These are phyloP conservation scores for Catocala nupta DNA, from an alignment of 2,888 invertebrate species.

Conservation along the genomic window DNA sequence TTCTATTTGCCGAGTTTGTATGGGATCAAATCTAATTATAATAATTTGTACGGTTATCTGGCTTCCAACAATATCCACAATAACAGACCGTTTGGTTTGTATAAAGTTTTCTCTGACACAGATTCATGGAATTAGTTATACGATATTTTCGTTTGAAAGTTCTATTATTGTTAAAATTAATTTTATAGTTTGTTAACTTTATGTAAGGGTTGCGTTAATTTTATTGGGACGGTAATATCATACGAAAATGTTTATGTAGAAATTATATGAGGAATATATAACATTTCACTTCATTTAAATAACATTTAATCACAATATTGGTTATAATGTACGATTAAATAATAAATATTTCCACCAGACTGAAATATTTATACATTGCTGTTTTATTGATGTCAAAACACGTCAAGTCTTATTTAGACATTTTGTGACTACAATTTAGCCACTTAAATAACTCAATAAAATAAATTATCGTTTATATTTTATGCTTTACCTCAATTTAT, in stretches of 20 bases:
- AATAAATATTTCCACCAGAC: too few relatives aligned
- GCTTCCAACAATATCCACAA: constrained; percentile 90
- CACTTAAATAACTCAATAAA: too few relatives aligned
- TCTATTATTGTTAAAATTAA: constrained; percentile 21
- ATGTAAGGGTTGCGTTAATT: constrained; percentile 9
- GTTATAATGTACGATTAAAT: too few relatives aligned
- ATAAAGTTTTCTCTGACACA: constrained; percentile 85
- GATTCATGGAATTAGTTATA: constrained; percentile 62
- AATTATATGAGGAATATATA: not conserved
- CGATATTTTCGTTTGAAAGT: constrained; percentile 18
- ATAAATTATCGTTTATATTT: too few relatives aligned
- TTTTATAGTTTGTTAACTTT: constrained; percentile 15
- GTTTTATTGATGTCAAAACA: too few relatives aligned
- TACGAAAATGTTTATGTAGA: constrained; percentile 5
- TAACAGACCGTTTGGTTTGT: constrained; percentile 89
- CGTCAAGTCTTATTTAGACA: too few relatives aligned
- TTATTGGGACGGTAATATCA: constrained; percentile 15
- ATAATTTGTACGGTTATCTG: constrained; percentile 88
- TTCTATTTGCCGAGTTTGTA: constrained; percentile 82
- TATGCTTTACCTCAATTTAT: too few relatives aligned
- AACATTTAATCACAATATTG: too few relatives aligned
- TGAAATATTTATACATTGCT: too few relatives aligned
- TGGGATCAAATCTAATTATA: constrained; percentile 70
- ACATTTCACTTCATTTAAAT: too few relatives aligned
- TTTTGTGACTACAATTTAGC: too few relatives aligned